Percentiles rank a stretch among this genome's conserved stretches.
Conservation (phyloP, 1,140 invertebrate species). For the Asobara japonica region DNA sequence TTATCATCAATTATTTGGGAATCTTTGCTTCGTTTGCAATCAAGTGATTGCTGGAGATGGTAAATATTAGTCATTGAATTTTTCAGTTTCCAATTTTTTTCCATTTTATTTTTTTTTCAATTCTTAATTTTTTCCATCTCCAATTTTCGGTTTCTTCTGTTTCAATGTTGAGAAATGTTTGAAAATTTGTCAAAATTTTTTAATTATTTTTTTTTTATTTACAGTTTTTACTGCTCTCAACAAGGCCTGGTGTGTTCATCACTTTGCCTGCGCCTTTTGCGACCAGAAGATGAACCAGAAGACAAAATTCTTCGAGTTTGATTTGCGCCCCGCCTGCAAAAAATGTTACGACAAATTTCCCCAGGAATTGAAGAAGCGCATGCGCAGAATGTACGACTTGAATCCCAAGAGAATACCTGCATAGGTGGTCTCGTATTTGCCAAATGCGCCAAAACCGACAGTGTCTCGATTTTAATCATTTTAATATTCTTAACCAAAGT, state of each 20-base stretch:
- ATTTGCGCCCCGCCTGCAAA: constrained; percentile 98
- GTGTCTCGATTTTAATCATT: constrained; percentile 32
- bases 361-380: constrained; percentile 88
- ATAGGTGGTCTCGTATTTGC: constrained; percentile 44
- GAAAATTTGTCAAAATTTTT: neutral
- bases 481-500: constrained; percentile 38
- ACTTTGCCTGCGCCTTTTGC: constrained; percentile 98
- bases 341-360: constrained; percentile 98
- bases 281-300: constrained; percentile 98
- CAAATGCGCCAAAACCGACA: constrained; percentile 36
- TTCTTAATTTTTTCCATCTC: constrained; percentile 24
- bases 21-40: constrained; percentile 98
- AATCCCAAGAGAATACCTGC: constrained; percentile 67
- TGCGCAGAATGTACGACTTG: constrained; percentile 81
- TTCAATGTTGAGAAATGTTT: neutral
- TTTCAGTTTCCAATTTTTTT: neutral
- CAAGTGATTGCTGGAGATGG: constrained; percentile 98
- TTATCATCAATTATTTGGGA: constrained; percentile 99
- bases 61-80: constrained; percentile 64
- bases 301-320: constrained; percentile 99
- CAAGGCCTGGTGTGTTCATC: constrained; percentile 99
- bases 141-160: constrained; percentile 89
- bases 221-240: constrained; percentile 97
- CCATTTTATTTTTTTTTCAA: neutral
- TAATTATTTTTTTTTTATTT: constrained; percentile 39